Conservation (phyloP, 1,140 invertebrate species). For the Arion vulgaris region DNA sequence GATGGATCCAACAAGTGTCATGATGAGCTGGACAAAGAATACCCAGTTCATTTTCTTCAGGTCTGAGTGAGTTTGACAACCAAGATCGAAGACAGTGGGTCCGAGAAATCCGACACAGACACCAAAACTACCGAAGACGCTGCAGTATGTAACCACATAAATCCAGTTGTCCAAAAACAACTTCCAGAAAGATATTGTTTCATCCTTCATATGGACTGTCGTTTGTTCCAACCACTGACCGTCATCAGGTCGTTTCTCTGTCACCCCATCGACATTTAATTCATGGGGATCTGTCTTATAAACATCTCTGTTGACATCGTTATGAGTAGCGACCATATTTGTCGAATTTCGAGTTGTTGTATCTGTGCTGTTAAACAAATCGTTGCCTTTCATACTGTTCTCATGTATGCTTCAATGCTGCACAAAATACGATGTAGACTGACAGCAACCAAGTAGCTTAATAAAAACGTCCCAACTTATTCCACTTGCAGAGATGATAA, state of each 20-base stretch:
- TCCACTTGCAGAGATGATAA: too few relatives aligned
- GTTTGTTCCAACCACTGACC: slow-evolving; percentile 42
- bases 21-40: slow-evolving; percentile 75
- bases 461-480: too few relatives aligned
- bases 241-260: slow-evolving; percentile 9
- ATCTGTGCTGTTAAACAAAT: not conserved
- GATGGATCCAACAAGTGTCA: slow-evolving; percentile 74
- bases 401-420: too few relatives aligned
- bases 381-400: too few relatives aligned
- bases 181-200: slow-evolving; percentile 63
- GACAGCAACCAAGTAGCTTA: too few relatives aligned
- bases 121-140: slow-evolving; percentile 74
- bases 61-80: slow-evolving; percentile 73
- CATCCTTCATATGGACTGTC: slow-evolving; percentile 39
- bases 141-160: slow-evolving; percentile 72
- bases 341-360: not conserved
- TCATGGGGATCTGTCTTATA: not conserved
- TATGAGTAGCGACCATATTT: not conserved
- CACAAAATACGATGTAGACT: too few relatives aligned
- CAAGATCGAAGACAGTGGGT: slow-evolving; percentile 74
- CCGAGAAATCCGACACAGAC: slow-evolving; percentile 75
- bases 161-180: slow-evolving; percentile 72
- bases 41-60: slow-evolving; percentile 74
- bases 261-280: not conserved
- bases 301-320: not conserved